Conservation (phyloP, 2,113 vertebrate genomes). For the Actinemys pallida region DNA sequence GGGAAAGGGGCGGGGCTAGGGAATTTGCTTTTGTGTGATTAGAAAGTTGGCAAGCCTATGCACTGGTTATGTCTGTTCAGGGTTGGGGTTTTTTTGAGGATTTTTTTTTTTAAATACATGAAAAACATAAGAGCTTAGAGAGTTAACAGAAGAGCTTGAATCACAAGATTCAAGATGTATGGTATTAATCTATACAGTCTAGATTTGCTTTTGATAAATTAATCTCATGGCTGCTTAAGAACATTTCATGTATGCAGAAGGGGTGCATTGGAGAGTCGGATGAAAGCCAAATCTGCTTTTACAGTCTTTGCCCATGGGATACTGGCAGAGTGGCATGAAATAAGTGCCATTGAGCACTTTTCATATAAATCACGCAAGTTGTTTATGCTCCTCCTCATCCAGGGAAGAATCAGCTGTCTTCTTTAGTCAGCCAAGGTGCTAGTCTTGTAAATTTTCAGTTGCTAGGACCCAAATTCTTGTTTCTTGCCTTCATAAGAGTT, state of each 20-base stretch:
- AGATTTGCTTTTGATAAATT: rapidly evolving
- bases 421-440: neutral
- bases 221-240: slow-evolving; percentile 19
- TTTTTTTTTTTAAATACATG: neutral
- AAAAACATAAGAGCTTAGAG: slow-evolving; percentile 23
- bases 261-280: neutral
- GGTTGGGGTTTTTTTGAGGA: neutral
- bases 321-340: slow-evolving; percentile 28
- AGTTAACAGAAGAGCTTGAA: slow-evolving; percentile 23
- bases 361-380: slow-evolving; percentile 5
- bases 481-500: neutral
- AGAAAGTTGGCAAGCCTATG: neutral
- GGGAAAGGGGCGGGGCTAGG: too few relatives aligned
- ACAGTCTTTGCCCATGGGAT: neutral
- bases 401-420: slow-evolving; percentile 33
- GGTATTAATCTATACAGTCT: neutral
- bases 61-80: neutral
- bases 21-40: too few relatives aligned
- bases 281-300: slow-evolving; percentile 52
- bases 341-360: neutral
- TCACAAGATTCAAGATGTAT: neutral
- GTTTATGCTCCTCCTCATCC: slow-evolving; percentile 3
- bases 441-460: slow-evolving; percentile 20
- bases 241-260: slow-evolving; percentile 39
- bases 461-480: neutral